Percentiles rank a stretch among this genome's conserved stretches.
Evolutionary conservation across 2,888 invertebrate species (phyloP).

Genomic region (Conchocele bisecta): DNA sequence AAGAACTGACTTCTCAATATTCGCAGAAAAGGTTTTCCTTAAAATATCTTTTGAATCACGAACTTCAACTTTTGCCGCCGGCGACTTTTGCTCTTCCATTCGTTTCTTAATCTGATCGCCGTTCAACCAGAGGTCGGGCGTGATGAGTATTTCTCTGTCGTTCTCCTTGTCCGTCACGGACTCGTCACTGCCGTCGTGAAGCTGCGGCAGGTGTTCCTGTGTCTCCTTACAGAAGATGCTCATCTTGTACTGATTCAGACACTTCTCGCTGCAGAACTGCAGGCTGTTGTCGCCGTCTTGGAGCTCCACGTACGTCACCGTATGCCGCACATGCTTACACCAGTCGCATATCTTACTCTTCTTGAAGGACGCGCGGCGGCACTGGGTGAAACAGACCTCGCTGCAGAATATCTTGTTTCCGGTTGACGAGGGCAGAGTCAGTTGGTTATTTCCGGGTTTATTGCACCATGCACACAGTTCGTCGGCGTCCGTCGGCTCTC

Average conservation of each 20-base stretch:
- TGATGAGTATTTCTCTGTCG: constrained; percentile 86
- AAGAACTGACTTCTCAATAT: neutral
- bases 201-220: constrained; percentile 92
- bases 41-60: neutral
- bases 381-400: constrained; percentile 95
- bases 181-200: constrained; percentile 78
- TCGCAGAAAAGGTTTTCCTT: neutral
- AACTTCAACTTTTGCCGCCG: neutral
- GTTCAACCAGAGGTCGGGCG: constrained; percentile 94
- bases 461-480: constrained; percentile 82
- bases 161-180: constrained; percentile 45
- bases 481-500: neutral
- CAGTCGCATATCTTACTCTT: constrained; percentile 95
- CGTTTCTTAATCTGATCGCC: constrained; percentile 37
- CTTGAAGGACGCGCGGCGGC: constrained; percentile 94
- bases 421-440: constrained; percentile 78
- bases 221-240: constrained; percentile 97
- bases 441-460: constrained; percentile 80
- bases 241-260: constrained; percentile 98
- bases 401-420: constrained; percentile 88
- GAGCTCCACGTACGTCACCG: constrained; percentile 95
- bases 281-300: constrained; percentile 95
- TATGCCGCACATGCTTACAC: constrained; percentile 95
- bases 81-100: constrained; percentile 19
- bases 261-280: constrained; percentile 95